phyloP scores from a whole-genome alignment of 2,113 vertebrate species.

The Myanophis thanlyinensis region DNA sequence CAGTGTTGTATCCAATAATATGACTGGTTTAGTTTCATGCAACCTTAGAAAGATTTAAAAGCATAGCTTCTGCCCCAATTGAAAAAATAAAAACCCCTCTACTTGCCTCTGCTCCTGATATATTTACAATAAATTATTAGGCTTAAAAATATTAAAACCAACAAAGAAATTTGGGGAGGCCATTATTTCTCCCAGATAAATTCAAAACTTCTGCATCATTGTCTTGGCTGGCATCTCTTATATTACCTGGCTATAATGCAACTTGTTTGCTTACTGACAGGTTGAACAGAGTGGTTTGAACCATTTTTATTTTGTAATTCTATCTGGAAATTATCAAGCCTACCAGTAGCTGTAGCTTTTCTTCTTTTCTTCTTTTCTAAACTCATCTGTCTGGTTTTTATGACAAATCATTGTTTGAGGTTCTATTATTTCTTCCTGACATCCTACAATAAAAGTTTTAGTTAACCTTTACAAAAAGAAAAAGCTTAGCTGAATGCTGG shows the following conservation, averaged over 20 bases:
- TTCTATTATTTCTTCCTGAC: neutral
- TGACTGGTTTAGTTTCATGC: neutral
- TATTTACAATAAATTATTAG: neutral
- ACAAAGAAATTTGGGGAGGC: neutral
- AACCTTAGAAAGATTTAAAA: neutral
- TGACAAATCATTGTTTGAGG: neutral
- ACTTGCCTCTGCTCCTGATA: neutral
- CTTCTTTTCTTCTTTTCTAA: neutral
- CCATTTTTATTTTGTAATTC: neutral
- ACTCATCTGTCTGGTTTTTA: neutral
- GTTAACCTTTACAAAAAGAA: neutral
- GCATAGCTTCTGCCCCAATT: neutral
- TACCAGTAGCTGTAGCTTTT: neutral
- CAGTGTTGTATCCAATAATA: neutral
- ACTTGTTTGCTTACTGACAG: neutral
- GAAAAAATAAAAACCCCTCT: neutral
- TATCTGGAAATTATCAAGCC: neutral
- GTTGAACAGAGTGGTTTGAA: neutral
- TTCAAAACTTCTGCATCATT: neutral
- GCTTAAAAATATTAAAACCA: neutral
- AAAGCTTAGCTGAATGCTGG: neutral
- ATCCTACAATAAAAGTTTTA: neutral
- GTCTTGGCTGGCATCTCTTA: neutral
- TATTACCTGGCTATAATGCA: neutral
- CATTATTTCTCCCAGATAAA: neutral